These are phyloP conservation scores for Phallusia fumigata DNA, from an alignment of 23 tunicate species.

Conservation along the genomic window DNA sequence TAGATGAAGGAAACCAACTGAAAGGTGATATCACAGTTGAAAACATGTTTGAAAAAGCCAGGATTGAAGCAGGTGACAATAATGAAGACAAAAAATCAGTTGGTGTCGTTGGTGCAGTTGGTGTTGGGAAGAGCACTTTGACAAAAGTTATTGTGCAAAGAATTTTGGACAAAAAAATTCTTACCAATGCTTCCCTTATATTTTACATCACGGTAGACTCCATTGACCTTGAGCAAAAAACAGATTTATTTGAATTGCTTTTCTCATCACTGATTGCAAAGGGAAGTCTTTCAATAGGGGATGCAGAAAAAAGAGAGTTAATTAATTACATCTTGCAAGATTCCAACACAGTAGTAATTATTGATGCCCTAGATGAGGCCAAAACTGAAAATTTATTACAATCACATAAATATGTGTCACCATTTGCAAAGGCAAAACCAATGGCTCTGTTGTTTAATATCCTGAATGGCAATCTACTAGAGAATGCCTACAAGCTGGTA, in stretches of 20 bases:
- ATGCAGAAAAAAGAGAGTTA: neutral
- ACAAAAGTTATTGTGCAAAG: neutral
- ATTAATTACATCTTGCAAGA: neutral
- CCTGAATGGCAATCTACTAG: neutral
- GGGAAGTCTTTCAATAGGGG: neutral
- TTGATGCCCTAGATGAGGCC: neutral
- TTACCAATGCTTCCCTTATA: neutral
- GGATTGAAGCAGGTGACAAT: neutral
- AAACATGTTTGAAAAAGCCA: too few species aligned
- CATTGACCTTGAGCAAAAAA: neutral
- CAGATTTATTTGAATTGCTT: neutral
- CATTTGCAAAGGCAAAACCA: neutral
- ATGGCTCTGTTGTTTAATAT: neutral
- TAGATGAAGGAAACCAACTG: too few species aligned
- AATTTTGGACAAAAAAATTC: neutral
- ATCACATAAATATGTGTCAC: neutral
- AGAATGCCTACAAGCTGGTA: neutral
- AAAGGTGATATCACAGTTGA: too few species aligned
- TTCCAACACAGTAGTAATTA: neutral
- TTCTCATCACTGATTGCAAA: neutral
- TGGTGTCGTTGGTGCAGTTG: constrained; percentile 2
- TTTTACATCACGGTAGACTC: neutral
- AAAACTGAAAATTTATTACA: neutral
- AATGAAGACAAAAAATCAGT: neutral
- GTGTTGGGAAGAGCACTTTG: neutral